Base-by-base conservation (phyloP, 2,113 vertebrate species). In the Leuciscus idus region DNA sequence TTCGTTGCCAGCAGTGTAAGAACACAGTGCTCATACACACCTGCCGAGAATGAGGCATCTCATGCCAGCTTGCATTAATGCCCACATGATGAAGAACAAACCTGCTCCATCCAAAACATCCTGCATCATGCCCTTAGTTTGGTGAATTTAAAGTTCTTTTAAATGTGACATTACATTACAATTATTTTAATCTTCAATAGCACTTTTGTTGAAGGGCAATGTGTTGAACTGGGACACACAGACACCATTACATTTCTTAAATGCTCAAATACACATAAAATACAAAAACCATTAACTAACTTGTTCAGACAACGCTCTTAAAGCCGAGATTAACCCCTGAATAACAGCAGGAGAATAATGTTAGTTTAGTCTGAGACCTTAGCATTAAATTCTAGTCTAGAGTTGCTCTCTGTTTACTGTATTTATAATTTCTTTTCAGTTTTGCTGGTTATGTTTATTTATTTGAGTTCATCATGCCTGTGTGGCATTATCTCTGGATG, bases 1-100 rank as follows among this genome's bases (percentile, higher is more conserved):
- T 94, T 77, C 92, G 92, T 86, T 94, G 95, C 90, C 89, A 94
- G 90, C 95, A 95, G 92, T 95, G 95, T 92, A 91, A 86, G 88
- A 95, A 92, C 87, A 93, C 92, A 0, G 90, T 94, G 85, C 95
- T 95, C 48, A 89, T 95, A 88, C 95, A 95, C 89, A 92, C 92
- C 85, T 96, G 91, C 88, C 87, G 90, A 85, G 92, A 92, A 64
- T 95, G 46, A 88, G 9, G 19, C 72, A 55, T 50, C 48, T 77
- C 74, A 77, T 19, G 28, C 48, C 75, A 55, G 17, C 23, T 50
- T 33, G 28, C 28, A 55, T 52, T 55, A 36, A 39, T 23, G 48
- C 50, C 52, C 28, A 57, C 17, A 48, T 19, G n/a, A 50, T 43
- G 46, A 78, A 59, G 4, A 79, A 23, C 19, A 23, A 43, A 73